A percentile compares a stretch with the other conserved stretches of the same genome.
phyloP scores from a whole-genome alignment of 2,888 invertebrate species.

The Nowickia ferox region DNA sequence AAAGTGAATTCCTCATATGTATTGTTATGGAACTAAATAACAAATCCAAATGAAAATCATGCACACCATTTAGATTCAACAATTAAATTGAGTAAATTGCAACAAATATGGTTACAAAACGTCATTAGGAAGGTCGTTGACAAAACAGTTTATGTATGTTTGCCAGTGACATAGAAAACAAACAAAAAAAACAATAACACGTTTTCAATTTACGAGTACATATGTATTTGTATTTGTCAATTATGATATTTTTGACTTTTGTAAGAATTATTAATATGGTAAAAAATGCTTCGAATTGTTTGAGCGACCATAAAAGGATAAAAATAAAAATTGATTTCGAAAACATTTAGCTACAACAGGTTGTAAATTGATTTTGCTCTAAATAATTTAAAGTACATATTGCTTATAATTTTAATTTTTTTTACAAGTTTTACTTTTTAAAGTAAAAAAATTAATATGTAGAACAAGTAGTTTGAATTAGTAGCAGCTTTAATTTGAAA shows the following conservation, averaged over 20 bases:
- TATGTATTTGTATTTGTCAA: conserved; percentile 3
- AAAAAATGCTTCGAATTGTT: conserved; percentile 46
- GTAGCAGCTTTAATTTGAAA: too few relatives aligned
- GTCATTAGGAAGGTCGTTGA: conserved; percentile 73
- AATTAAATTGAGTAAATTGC: conserved; percentile 73
- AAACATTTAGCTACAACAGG: conserved; percentile 2
- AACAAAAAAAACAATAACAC: conserved; percentile 45
- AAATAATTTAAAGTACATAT: background rate
- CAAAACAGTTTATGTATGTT: conserved; percentile 69
- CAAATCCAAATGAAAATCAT: conserved; percentile 55
- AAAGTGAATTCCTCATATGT: conserved; percentile 76
- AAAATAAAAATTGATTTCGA: conserved; percentile 44
- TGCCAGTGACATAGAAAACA: conserved; percentile 62
- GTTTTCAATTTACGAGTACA: conserved; percentile 55
- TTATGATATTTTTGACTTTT: conserved; percentile 41
- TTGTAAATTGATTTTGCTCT: background rate
- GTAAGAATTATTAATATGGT: conserved; percentile 59
- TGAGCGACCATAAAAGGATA: conserved; percentile 66
- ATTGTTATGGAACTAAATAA: conserved; percentile 71
- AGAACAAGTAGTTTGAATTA: too few relatives aligned
- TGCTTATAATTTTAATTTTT: background rate
- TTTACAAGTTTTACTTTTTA: background rate
- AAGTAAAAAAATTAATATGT: background rate
- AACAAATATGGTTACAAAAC: conserved; percentile 72
- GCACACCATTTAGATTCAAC: conserved; percentile 58